Evolutionary conservation across 2,888 invertebrate genomes (phyloP).

Genomic region (Masnerella sp.): DNA sequence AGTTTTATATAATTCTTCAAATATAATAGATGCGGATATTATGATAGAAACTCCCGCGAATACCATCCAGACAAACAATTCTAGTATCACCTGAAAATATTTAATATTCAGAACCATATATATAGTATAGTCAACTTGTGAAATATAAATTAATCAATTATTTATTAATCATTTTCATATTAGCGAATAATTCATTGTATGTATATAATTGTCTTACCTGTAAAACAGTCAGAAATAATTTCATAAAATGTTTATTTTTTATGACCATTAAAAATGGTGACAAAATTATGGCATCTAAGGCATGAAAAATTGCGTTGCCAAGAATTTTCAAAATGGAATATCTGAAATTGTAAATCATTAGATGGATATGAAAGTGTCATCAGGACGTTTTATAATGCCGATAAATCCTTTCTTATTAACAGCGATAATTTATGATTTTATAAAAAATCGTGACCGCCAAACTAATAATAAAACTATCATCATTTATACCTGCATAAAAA

Average conservation of each 20-base stretch:
- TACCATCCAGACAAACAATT: conserved; percentile 18
- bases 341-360: no score
- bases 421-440: neutral
- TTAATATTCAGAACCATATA: neutral
- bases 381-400: no score
- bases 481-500: neutral
- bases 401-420: neutral
- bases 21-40: conserved; percentile 1
- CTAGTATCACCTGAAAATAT: no score
- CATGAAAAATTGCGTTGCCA: conserved; percentile 14
- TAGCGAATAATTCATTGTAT: neutral
- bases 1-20: conserved; percentile 1
- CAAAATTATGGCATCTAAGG: conserved; percentile 15
- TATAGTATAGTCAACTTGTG: no score
- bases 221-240: conserved; percentile 9
- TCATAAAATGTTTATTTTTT: conserved; percentile 17
- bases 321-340: conserved; percentile 7
- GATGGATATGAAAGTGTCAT: no score
- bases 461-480: neutral
- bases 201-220: conserved; percentile 14
- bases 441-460: neutral
- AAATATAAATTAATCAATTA: no score
- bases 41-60: conserved; percentile 22
- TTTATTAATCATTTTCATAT: no score
- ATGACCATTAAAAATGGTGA: conserved; percentile 16